Conservation (phyloP, 1,140 invertebrate genomes). For the Meloidogyne floridensis region DNA sequence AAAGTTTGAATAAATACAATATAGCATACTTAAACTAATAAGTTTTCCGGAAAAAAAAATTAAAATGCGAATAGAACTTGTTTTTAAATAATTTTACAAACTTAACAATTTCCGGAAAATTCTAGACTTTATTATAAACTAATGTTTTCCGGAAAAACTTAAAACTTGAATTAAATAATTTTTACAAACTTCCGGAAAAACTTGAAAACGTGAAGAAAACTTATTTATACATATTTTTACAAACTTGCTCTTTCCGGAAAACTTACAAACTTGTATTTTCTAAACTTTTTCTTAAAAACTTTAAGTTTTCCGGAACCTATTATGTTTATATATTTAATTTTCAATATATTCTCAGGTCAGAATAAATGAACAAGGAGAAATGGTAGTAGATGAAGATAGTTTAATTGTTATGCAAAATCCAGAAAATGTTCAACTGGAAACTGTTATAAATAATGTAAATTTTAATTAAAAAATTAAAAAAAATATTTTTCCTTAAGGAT, state of each 20-base stretch:
- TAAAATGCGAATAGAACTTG: too few species aligned
- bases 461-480: not conserved
- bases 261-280: not conserved
- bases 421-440: constrained; percentile 38
- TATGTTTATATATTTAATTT: constrained; percentile 1
- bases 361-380: constrained; percentile 49
- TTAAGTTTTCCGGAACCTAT: too few species aligned
- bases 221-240: not conserved
- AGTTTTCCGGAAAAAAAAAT: too few species aligned
- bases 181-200: not conserved
- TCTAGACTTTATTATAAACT: too few species aligned
- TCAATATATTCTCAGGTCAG: constrained; percentile 34
- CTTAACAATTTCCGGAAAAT: too few species aligned
- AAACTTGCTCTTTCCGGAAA: not conserved
- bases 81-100: too few species aligned
- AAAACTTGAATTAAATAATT: too few species aligned
- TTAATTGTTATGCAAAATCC: constrained; percentile 46
- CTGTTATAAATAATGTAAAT: constrained; percentile 43
- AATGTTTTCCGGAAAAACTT: too few species aligned
- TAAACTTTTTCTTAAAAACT: too few species aligned
- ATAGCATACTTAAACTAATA: too few species aligned
- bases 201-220: too few species aligned
- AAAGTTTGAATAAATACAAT: too few species aligned
- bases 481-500: constrained; percentile 37
- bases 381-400: constrained; percentile 48